phyloP scores from a whole-genome alignment of 2,113 vertebrate species.

The Ursus arctos region DNA sequence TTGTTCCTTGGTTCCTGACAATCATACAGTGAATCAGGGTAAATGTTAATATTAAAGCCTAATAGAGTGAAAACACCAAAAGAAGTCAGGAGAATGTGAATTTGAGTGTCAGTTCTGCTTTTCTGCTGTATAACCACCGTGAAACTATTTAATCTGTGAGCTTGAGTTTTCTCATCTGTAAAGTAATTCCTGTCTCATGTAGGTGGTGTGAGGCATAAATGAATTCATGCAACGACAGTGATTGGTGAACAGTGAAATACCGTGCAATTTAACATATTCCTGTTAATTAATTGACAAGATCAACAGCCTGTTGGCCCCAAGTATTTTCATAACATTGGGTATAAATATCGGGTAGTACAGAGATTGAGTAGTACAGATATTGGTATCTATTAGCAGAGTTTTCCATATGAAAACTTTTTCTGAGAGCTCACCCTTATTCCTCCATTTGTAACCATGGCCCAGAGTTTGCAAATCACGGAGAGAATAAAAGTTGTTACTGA shows the following conservation, averaged over 20 bases:
- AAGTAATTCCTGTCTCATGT: constrained; percentile 22
- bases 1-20: constrained; percentile 6
- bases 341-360: neutral
- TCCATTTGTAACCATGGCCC: constrained; percentile 7
- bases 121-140: neutral
- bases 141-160: neutral
- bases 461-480: neutral
- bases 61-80: neutral
- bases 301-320: neutral
- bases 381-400: neutral
- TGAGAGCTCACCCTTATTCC: neutral
- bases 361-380: neutral
- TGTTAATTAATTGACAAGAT: neutral
- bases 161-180: neutral
- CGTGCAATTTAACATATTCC: neutral
- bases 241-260: neutral
- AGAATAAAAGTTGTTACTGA: neutral
- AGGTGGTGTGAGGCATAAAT: neutral
- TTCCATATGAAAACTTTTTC: neutral
- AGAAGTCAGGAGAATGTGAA: neutral
- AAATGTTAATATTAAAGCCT: neutral
- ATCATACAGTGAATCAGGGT: neutral
- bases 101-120: neutral
- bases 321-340: constrained; percentile 14
- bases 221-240: neutral